Base-by-base conservation (phyloP, 2,888 invertebrate genomes). In the Busseola fusca region DNA sequence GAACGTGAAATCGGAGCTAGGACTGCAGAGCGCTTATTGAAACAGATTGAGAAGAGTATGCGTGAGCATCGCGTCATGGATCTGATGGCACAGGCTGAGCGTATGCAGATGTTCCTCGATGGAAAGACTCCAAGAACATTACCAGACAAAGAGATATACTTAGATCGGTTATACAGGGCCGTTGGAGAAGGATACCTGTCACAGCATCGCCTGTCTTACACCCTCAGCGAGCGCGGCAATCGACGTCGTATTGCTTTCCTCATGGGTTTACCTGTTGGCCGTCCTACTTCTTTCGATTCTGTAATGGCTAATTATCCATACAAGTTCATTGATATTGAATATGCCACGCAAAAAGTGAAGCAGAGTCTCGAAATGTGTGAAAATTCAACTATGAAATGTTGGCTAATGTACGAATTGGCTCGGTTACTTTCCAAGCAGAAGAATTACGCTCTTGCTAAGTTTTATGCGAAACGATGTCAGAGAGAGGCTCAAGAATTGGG, bases 51-150 rank as follows among this genome's bases (percentile, higher is more conserved):
- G 63, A 92, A 90, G 81, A 91, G 93, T 73, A 87, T 93, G 84
- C 90, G 92, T 1, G 89, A 88, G 18, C 90, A 88, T 56, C 91
- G 92, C 25, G 82, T 95, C 25, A 93, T 92, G 93, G 93, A 95
- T 78, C 72, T 95, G 64, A 94, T 95, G 40, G 86, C 92, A 0
- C 92, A 93, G 83, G 95, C 95, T 12, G 94, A 95, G 80, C 91
- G 94, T n/a, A 93, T 95, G 93, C 95, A 95, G 83, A 75, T 91
- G 80, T 95, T 94, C 82, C 90, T 95, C 14, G 94, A 95, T 74
- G 85, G 66, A 27, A 95, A 93, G 78, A 94, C 93, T 40, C 93
- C 93, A 12, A 89, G 93, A 64, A 94, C 93, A 1, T 82, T 95
- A 59, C 95, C 94, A 3, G 94, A 94, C 74, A 95, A 95, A 80